Evolutionary conservation across 2,888 invertebrate genomes (phyloP).

Genomic region (Penaeus monodon): DNA sequence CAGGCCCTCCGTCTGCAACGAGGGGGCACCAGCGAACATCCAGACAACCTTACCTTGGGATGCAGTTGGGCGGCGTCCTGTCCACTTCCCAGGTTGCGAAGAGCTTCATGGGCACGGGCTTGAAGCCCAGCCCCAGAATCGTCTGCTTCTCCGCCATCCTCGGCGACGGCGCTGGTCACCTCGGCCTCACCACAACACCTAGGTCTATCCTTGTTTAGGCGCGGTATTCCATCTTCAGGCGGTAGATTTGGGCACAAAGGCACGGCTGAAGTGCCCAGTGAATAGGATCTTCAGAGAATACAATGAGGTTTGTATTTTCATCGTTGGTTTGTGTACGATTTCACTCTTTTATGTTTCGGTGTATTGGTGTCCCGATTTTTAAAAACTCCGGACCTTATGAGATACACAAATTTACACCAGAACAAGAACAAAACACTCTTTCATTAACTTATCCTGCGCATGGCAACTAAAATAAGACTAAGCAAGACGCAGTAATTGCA

Average conservation of each 20-base stretch:
- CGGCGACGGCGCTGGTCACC: conserved; percentile 10
- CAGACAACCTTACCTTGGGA: conserved; percentile 56
- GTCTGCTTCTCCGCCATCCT: conserved; percentile 63
- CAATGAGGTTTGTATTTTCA: conserved; percentile 44
- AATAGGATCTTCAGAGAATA: conserved; percentile 15
- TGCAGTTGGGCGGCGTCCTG: conserved; percentile 84
- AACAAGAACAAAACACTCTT: conserved; percentile 3
- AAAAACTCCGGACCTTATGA: conserved; percentile 5
- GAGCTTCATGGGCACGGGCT: conserved; percentile 97
- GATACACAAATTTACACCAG: conserved; percentile 23
- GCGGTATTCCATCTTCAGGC: conserved; percentile 43
- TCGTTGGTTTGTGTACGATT: conserved; percentile 43
- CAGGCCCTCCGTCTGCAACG: too few species aligned
- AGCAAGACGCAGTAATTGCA: conserved; percentile 20
- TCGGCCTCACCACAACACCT: conserved; percentile 1
- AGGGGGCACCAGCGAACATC: too few species aligned
- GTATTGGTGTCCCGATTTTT: conserved; percentile 4
- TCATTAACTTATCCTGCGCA: background rate
- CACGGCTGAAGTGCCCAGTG: conserved; percentile 25
- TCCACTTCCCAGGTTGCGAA: conserved; percentile 99
- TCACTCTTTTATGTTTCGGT: conserved; percentile 33
- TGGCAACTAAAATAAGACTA: conserved; percentile 5
- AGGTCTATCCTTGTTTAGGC: conserved; percentile 20
- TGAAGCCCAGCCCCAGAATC: conserved; percentile 70
- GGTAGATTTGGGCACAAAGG: conserved; percentile 19